Percentiles rank a stretch among this genome's conserved stretches.
Evolutionary conservation across 2,888 invertebrate species (phyloP).

Genomic region (Nemotelus nigrinus): DNA sequence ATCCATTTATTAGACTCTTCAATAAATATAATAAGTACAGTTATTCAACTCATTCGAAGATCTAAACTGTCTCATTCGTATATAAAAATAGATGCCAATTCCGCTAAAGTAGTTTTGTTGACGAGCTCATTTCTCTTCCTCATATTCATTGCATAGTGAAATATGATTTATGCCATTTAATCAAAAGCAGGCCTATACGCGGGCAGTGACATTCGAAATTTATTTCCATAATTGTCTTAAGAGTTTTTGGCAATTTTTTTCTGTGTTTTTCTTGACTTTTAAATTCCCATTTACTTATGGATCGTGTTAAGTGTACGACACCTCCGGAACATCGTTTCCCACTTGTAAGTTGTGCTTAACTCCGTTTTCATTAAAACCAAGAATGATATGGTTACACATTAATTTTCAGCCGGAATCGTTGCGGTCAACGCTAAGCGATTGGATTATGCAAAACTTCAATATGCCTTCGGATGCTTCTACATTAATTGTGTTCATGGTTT

Average conservation of each 20-base stretch:
- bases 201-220: slow-evolving; percentile 13
- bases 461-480: slow-evolving; percentile 32
- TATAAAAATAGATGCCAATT: no score
- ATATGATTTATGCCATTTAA: no score
- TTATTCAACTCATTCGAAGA: no score
- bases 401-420: slow-evolving; percentile 34
- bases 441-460: slow-evolving; percentile 46
- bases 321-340: neutral
- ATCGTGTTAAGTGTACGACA: slow-evolving; percentile 4
- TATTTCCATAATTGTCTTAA: neutral
- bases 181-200: slow-evolving; percentile 1
- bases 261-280: slow-evolving; percentile 10
- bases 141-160: no score
- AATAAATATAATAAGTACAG: no score
- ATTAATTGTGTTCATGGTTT: slow-evolving; percentile 34
- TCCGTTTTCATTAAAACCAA: neutral
- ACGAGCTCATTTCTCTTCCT: no score
- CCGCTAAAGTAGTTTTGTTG: no score
- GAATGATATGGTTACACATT: neutral
- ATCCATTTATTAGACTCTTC: no score
- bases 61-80: no score
- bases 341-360: slow-evolving; percentile 10
- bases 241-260: slow-evolving; percentile 16
- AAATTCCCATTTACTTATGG: slow-evolving; percentile 31
- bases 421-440: slow-evolving; percentile 40